A percentile compares a stretch with the other conserved stretches of the same genome.
Evolutionary conservation across 2,113 vertebrate genomes (phyloP).

Genomic region (Podarcis muralis): DNA sequence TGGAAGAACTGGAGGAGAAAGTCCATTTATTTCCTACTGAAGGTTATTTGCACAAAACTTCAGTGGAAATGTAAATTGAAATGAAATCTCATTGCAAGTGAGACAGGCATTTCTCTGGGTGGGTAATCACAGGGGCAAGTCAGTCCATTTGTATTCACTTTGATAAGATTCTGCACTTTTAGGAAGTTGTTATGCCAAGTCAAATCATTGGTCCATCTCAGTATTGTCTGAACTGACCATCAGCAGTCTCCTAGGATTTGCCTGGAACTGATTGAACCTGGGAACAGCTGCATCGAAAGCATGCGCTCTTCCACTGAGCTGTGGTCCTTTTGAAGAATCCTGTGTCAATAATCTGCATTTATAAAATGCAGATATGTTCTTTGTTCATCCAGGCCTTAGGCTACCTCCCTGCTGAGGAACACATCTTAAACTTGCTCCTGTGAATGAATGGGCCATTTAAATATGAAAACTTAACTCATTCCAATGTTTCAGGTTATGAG

Average conservation of each 20-base stretch:
- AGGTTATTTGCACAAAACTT: neutral
- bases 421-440: neutral
- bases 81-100: neutral
- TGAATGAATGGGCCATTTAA: neutral
- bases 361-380: neutral
- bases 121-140: neutral
- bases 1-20: neutral
- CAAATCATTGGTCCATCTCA: neutral
- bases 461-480: neutral
- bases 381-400: neutral
- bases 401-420: neutral
- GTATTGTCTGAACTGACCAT: neutral
- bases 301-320: neutral
- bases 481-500: neutral
- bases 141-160: neutral
- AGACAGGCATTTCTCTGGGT: neutral
- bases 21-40: neutral
- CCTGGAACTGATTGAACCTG: neutral
- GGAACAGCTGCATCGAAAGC: neutral
- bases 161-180: neutral
- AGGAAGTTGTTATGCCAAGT: neutral
- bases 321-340: neutral
- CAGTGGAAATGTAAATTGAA: neutral
- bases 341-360: neutral
- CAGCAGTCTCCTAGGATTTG: neutral